Percentiles rank a stretch among this genome's conserved stretches.
Conservation (phyloP, 2,113 vertebrate genomes). For the Saguinus imperator region DNA sequence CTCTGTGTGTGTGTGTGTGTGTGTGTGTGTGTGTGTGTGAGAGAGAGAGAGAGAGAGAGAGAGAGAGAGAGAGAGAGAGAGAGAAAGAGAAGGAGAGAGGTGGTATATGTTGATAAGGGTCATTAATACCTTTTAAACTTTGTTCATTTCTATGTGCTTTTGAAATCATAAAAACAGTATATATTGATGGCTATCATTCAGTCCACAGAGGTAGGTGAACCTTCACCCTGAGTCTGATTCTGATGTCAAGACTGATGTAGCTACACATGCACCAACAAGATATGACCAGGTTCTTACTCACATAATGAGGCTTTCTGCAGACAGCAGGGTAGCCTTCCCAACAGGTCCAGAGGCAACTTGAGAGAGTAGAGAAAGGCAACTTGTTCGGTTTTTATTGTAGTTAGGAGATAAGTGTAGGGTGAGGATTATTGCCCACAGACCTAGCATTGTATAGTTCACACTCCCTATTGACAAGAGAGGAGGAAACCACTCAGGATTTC, state of each 20-base stretch:
- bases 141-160: neutral
- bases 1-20: neutral
- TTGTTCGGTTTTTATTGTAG: neutral
- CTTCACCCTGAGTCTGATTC: neutral
- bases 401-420: neutral
- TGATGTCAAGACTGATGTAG: neutral
- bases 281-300: neutral
- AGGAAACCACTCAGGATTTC: neutral
- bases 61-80: neutral
- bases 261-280: neutral
- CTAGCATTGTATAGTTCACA: neutral
- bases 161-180: neutral
- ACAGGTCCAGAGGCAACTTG: neutral
- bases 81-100: neutral
- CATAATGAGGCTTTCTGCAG: neutral
- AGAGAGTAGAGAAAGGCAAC: neutral
- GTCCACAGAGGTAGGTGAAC: neutral
- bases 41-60: too few relatives aligned
- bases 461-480: neutral
- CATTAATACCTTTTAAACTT: neutral
- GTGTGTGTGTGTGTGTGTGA: neutral
- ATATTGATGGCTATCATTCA: neutral
- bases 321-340: neutral
- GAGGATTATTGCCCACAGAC: neutral
- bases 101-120: neutral